A percentile compares a stretch with the other conserved stretches of the same genome.
These are phyloP conservation scores for Hymenochirus boettgeri DNA, from an alignment of 2,113 vertebrate genomes.

Conservation along the genomic window DNA sequence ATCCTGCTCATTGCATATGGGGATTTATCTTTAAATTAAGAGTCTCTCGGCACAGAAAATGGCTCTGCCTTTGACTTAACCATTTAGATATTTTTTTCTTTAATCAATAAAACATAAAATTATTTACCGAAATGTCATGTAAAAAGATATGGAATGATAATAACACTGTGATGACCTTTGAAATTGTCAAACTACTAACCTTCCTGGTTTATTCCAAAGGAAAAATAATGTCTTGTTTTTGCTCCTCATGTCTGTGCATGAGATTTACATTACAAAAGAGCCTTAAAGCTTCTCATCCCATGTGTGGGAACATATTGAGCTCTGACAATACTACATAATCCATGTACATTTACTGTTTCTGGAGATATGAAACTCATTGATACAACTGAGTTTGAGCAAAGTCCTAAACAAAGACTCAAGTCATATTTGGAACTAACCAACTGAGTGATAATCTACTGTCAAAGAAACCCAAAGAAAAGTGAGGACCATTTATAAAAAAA, in stretches of 20 bases:
- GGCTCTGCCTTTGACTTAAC: no score
- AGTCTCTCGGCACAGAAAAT: no score
- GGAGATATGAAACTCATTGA: slow-evolving; percentile 32
- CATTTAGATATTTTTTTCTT: no score
- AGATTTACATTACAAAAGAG: slow-evolving; percentile 34
- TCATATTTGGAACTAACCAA: slow-evolving; percentile 21
- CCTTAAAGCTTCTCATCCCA: slow-evolving; percentile 19
- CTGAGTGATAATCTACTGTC: slow-evolving; percentile 26
- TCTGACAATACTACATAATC: slow-evolving; percentile 33
- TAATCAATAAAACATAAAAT: no score
- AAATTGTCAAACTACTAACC: not conserved
- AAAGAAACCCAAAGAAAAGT: slow-evolving; percentile 18
- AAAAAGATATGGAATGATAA: no score
- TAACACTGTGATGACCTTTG: no score
- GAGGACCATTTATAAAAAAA: slow-evolving; percentile 15
- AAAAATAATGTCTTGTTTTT: slow-evolving; percentile 10
- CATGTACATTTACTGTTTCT: slow-evolving; percentile 27
- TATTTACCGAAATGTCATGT: no score
- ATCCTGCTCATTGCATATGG: no score
- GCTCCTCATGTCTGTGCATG: not conserved
- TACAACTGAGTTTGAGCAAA: slow-evolving; percentile 16
- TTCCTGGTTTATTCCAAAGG: slow-evolving; percentile 8
- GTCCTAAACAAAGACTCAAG: slow-evolving; percentile 18
- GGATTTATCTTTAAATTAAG: no score
- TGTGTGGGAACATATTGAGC: slow-evolving; percentile 27